Evolutionary conservation across 30 jellyfish, hydroid and myxozoan genomes (phyloP), one percentile per base, ranked within the genome.

Genomic region (Aurelia sp.): DNA sequence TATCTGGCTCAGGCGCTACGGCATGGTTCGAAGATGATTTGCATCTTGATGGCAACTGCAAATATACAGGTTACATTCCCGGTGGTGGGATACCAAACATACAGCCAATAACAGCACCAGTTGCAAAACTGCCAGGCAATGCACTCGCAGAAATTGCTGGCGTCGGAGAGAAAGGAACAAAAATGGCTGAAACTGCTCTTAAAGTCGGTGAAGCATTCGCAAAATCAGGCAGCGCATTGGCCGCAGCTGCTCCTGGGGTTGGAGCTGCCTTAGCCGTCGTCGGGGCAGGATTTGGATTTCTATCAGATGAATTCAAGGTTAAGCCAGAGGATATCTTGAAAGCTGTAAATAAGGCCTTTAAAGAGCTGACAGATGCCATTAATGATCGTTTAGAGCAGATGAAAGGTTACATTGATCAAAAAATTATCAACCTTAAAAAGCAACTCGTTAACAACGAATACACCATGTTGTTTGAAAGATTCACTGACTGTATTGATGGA

Each of bases 231-330:
- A 53, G 30, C 5, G 0, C 35, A 15, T 38, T 70, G 4, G 24
- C 48, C 2, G 48, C 41, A 35, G 19, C 48, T 27, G 86, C 86
- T 8, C 86, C 86, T 41, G 64, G 64, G 18, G 30, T 79, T 27
- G 73, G 66, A 60, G 48, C 78, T 58, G 73, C 79, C 19, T 62
- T 79, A 21, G 90, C 87, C 8, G 80, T 61, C 24, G 63, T 79
- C 31, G 90, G 90, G 33, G 62, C 58, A 20, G 90, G 70, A 11
- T 16, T 79, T 63, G 90, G 90, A 63, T 44, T 79, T 58, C 21
- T 79, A 0, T 31, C 78, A 4, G 90, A 60, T 19, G 18, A 58
- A 16, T 15, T 86, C n/a, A 59, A 31, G 41, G 87, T 87, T 20
- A 18, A 68, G 17, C 90, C 90, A 35, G 65, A 59, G 50, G 90